Conservation (phyloP, 2,888 invertebrate species). For the Ichneumoninae sp. region DNA sequence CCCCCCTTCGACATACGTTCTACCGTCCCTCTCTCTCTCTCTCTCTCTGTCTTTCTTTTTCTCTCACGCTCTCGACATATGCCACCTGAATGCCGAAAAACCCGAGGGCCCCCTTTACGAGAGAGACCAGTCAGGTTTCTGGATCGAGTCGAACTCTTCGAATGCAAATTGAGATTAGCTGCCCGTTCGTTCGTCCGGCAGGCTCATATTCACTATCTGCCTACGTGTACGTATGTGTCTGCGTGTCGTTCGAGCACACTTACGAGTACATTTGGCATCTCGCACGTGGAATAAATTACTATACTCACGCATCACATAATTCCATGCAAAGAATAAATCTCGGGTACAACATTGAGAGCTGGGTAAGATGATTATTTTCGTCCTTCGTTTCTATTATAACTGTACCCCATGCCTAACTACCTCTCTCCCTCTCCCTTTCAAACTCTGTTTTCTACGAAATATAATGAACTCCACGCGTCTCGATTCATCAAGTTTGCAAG, state of each 20-base stretch:
- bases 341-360: conserved; percentile 42
- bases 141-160: conserved; percentile 77
- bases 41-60: conserved; percentile 1
- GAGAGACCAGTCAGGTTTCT: conserved; percentile 77
- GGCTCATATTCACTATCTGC: conserved; percentile 61
- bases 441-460: conserved; percentile 8
- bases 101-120: conserved; percentile 74
- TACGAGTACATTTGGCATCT: conserved; percentile 76
- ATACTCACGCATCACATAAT: conserved; percentile 62
- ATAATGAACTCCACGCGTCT: conserved; percentile 33
- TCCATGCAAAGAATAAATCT: conserved; percentile 58
- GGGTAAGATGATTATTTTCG: conserved; percentile 47
- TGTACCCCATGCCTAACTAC: neutral
- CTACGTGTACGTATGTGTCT: conserved; percentile 50
- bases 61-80: conserved; percentile 76
- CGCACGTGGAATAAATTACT: conserved; percentile 70
- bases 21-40: conserved; percentile 10
- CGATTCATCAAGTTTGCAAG: neutral
- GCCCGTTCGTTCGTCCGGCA: conserved; percentile 45
- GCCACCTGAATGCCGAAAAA: conserved; percentile 82
- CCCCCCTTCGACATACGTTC: conserved; percentile 67
- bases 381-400: conserved; percentile 35
- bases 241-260: conserved; percentile 69
- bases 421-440: conserved; percentile 14
- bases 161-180: conserved; percentile 80